These are phyloP conservation scores for Gila orcuttii DNA, from an alignment of 2,113 vertebrate genomes.

Conservation along the genomic window DNA sequence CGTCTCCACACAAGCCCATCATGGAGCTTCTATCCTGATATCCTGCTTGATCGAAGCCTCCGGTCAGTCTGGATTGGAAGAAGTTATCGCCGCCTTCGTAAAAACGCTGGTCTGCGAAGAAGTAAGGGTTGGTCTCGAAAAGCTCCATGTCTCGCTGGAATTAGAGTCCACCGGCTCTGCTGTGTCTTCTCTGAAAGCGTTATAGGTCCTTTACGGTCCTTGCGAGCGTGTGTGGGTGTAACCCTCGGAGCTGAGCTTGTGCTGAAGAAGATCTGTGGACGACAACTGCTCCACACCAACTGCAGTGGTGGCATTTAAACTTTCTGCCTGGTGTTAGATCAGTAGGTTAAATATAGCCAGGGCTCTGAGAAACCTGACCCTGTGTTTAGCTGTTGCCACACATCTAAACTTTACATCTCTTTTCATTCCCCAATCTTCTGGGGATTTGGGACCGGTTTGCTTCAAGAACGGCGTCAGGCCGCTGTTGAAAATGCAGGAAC, in stretches of 20 bases:
- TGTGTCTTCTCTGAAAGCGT: constrained; percentile 40
- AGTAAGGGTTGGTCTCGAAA: constrained; percentile 96
- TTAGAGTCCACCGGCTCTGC: constrained; percentile 60
- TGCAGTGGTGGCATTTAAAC: constrained; percentile 99
- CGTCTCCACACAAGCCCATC: constrained; percentile 81
- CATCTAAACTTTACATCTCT: constrained; percentile 95
- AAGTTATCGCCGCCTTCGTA: constrained; percentile 90
- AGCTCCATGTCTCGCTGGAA: constrained; percentile 86
- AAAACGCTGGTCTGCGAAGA: constrained; percentile 95
- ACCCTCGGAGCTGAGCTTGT: constrained; percentile 67
- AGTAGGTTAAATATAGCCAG: constrained; percentile 98
- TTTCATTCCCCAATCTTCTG: constrained; percentile 78
- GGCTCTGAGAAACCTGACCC: constrained; percentile 93
- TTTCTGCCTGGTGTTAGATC: constrained; percentile 95
- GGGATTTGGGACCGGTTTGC: constrained; percentile 72
- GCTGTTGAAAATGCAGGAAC: constrained; percentile 61
- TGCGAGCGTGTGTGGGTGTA: constrained; percentile 52
- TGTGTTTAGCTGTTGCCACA: constrained; percentile 97
- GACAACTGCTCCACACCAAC: constrained; percentile 83
- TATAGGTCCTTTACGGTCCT: constrained; percentile 60
- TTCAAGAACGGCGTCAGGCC: constrained; percentile 47
- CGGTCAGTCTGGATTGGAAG: constrained; percentile 84
- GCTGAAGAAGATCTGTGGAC: constrained; percentile 78
- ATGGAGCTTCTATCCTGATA: constrained; percentile 86
- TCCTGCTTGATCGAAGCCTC: constrained; percentile 79